phyloP scores from a whole-genome alignment of 2,113 vertebrate species.

The Pelecanoides urinatrix region DNA sequence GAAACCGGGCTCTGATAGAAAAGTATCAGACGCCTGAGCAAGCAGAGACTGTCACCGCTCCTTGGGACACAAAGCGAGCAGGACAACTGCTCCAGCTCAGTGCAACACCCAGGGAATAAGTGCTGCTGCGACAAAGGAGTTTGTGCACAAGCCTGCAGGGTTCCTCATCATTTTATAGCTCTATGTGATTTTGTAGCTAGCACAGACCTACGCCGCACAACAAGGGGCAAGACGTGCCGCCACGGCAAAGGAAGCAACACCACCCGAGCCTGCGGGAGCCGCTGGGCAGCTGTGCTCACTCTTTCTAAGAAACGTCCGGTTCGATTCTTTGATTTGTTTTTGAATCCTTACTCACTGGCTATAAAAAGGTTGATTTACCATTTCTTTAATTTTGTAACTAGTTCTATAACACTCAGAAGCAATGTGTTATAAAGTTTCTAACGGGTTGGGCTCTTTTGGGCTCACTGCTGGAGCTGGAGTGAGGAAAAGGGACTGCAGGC shows the following conservation, averaged over 20 bases:
- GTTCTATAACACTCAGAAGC: background rate
- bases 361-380: background rate
- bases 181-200: background rate
- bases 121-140: background rate
- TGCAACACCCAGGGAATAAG: background rate
- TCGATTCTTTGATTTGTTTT: background rate
- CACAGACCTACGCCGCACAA: fast-evolving
- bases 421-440: background rate
- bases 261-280: background rate
- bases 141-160: background rate
- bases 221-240: background rate
- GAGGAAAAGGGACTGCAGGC: background rate
- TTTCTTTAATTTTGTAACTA: background rate
- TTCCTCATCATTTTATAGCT: background rate
- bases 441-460: background rate
- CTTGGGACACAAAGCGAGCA: background rate
- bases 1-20: background rate
- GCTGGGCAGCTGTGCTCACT: background rate
- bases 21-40: background rate
- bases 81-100: background rate
- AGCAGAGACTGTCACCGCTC: background rate
- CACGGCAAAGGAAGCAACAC: background rate
- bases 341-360: background rate
- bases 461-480: background rate
- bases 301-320: background rate